Evolutionary conservation across 2,888 invertebrate species (phyloP).

Genomic region (Altica lythri): DNA sequence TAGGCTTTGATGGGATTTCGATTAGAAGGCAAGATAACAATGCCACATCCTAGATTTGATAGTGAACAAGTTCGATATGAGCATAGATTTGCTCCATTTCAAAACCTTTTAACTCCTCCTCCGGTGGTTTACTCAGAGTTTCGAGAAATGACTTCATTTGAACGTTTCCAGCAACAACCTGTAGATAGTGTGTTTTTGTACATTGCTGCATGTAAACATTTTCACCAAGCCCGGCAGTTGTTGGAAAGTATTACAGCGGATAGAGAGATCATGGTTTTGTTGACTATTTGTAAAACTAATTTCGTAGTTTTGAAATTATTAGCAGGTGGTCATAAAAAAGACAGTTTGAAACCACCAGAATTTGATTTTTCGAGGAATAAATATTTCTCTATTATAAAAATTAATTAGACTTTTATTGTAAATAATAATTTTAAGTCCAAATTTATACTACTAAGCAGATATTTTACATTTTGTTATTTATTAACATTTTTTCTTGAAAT

Average conservation of each 20-base stretch:
- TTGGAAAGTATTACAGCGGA: conserved; percentile 82
- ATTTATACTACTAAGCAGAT: background rate
- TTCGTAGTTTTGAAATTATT: conserved; percentile 92
- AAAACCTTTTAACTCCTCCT: conserved; percentile 84
- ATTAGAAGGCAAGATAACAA: conserved; percentile 82
- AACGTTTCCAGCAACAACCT: conserved; percentile 61
- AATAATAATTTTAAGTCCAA: background rate
- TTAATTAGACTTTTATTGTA: conserved; percentile 44
- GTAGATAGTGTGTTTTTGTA: conserved; percentile 67
- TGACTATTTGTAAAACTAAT: conserved; percentile 94
- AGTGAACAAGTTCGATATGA: conserved; percentile 93
- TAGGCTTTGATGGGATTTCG: conserved; percentile 89
- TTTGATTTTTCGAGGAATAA: conserved; percentile 90
- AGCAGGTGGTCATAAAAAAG: conserved; percentile 90
- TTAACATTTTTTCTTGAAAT: background rate
- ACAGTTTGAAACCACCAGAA: conserved; percentile 81
- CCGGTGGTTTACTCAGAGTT: conserved; percentile 90
- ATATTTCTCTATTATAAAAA: conserved; percentile 90
- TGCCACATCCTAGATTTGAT: conserved; percentile 88
- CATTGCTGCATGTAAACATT: conserved; percentile 86
- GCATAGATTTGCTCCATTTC: conserved; percentile 90
- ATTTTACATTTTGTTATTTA: background rate
- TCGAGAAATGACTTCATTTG: conserved; percentile 78
- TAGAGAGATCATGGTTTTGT: conserved; percentile 79
- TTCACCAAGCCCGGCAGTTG: conserved; percentile 86